These are phyloP conservation scores for Oligia latruncula DNA, from an alignment of 2,888 invertebrate genomes.

Conservation along the genomic window DNA sequence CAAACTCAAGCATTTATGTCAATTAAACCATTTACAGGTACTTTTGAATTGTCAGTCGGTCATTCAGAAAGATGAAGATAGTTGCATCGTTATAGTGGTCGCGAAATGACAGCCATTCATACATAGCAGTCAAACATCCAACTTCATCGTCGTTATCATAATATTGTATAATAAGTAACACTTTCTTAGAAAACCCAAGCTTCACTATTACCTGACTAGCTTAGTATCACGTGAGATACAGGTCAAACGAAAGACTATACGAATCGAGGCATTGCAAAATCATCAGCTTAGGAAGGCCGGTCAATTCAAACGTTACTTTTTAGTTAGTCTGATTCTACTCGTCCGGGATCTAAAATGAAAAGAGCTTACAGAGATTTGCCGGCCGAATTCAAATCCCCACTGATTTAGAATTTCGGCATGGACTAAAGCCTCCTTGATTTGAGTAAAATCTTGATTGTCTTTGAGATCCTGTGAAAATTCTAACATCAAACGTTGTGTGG, in stretches of 20 bases:
- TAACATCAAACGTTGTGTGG: background rate
- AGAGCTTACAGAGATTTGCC: conserved; percentile 13
- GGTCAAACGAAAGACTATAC: background rate
- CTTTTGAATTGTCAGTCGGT: background rate
- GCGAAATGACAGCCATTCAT: background rate
- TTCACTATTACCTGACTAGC: background rate
- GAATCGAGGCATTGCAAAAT: background rate
- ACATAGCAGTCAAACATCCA: background rate
- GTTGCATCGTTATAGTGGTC: background rate
- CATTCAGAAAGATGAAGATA: background rate
- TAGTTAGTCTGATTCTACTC: conserved; percentile 13
- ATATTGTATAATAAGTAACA: background rate
- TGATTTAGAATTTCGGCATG: conserved; percentile 20
- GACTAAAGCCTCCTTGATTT: background rate
- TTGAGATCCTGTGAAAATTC: conserved; percentile 1
- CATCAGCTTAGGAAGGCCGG: background rate
- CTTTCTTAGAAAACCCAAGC: background rate
- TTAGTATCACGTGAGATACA: background rate
- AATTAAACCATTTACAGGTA: background rate
- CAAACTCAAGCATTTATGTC: background rate
- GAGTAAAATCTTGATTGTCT: conserved; percentile 3
- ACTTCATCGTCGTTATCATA: background rate
- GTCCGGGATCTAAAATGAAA: background rate
- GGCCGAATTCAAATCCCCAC: conserved; percentile 12
- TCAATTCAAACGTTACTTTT: conserved; percentile 14